phyloP scores from a whole-genome alignment of 2,797 vertebrate species.

The Dicrostonyx torquatus region DNA sequence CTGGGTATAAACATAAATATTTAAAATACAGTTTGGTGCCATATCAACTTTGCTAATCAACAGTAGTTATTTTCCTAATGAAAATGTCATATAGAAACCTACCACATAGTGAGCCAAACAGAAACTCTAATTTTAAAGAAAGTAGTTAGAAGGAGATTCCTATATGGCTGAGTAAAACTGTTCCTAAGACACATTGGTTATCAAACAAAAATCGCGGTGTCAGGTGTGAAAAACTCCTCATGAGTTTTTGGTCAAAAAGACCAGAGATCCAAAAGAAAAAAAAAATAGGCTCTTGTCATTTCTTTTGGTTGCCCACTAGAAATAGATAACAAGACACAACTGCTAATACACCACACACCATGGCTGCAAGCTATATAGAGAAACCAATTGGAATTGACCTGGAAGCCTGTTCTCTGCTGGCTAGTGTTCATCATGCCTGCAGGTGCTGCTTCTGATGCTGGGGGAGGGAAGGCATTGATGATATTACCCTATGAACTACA shows the following conservation, averaged over 20 bases:
- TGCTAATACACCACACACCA: neutral
- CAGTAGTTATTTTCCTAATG: neutral
- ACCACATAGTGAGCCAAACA: neutral
- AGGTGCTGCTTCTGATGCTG: too few species aligned
- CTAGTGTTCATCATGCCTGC: neutral
- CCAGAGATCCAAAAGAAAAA: neutral
- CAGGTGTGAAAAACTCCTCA: neutral
- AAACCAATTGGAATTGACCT: neutral
- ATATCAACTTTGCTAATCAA: neutral
- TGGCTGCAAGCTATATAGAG: neutral
- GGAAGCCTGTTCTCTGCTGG: neutral
- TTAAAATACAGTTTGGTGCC: neutral
- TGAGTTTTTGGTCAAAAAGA: neutral
- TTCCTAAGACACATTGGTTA: neutral
- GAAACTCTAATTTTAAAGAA: neutral
- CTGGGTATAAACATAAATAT: neutral
- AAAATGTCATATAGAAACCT: neutral
- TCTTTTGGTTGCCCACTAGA: neutral
- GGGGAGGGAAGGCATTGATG: neutral
- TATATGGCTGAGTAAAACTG: neutral
- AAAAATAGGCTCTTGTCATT: neutral
- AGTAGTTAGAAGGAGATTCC: neutral
- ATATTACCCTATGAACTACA: neutral
- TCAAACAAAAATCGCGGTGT: neutral
- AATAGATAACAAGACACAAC: neutral